These are phyloP conservation scores for Rana temporaria DNA, from an alignment of 2,113 vertebrate genomes.

Conservation along the genomic window DNA sequence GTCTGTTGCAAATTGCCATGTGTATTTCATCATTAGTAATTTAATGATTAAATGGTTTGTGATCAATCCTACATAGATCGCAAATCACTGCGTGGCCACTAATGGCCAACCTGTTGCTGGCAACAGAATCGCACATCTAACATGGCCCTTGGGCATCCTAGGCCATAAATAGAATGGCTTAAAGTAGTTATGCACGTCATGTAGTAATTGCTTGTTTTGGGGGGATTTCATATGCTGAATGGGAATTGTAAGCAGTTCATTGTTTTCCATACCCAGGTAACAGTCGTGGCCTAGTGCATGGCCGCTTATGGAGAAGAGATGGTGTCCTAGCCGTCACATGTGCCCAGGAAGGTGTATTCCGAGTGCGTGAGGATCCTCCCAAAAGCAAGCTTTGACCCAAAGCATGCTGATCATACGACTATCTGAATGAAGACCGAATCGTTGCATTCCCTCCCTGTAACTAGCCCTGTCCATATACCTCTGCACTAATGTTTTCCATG, in stretches of 20 bases:
- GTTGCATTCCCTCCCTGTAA: neutral
- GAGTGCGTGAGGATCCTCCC: constrained; percentile 65
- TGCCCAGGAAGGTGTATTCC: constrained; percentile 88
- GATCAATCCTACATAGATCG: too few relatives aligned
- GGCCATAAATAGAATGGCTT: too few relatives aligned
- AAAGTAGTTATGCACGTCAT: too few relatives aligned
- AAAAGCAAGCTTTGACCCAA: constrained; percentile 79
- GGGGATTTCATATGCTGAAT: too few relatives aligned
- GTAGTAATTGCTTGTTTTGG: too few relatives aligned
- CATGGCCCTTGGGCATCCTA: too few relatives aligned
- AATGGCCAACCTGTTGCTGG: too few relatives aligned
- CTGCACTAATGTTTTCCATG: neutral
- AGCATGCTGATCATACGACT: neutral
- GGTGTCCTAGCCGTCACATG: constrained; percentile 90
- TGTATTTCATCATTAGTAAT: too few relatives aligned
- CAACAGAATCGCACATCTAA: too few relatives aligned
- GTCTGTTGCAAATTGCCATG: too few relatives aligned
- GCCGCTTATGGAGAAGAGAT: constrained; percentile 88
- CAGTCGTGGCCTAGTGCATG: constrained; percentile 86
- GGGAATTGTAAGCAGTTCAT: neutral
- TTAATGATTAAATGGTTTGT: too few relatives aligned
- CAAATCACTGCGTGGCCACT: too few relatives aligned
- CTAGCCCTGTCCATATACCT: neutral
- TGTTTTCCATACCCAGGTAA: constrained; percentile 71
- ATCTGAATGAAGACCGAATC: neutral